Conservation (phyloP, 2,888 invertebrate genomes). For the Matsumyia berberina region DNA sequence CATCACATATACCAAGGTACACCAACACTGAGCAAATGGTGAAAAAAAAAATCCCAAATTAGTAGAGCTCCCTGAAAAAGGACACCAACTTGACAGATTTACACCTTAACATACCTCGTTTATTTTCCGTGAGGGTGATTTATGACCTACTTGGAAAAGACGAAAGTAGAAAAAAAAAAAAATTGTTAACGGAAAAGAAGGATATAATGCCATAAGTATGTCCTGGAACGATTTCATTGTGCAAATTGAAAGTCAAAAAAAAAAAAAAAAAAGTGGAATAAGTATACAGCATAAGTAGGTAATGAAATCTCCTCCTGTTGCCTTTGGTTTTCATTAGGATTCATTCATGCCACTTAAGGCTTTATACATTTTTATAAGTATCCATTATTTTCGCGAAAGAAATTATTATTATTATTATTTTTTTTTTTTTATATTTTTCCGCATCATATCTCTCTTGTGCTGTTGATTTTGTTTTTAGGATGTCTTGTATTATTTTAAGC, state of each 20-base stretch:
- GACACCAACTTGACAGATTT: constrained; percentile 77
- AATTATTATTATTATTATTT: constrained; percentile 12
- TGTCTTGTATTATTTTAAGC: constrained; percentile 1
- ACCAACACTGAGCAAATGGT: neutral
- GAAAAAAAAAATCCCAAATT: constrained; percentile 68
- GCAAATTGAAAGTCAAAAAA: constrained; percentile 75
- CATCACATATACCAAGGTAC: constrained; percentile 50
- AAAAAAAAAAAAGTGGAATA: constrained; percentile 56
- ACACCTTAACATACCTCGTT: constrained; percentile 76
- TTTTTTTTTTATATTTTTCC: constrained; percentile 15
- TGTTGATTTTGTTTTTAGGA: constrained; percentile 5
- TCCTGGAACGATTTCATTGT: constrained; percentile 75
- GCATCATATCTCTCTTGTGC: constrained; percentile 17
- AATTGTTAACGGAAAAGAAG: constrained; percentile 36
- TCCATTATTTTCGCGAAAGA: constrained; percentile 42
- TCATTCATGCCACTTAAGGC: constrained; percentile 71
- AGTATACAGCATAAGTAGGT: constrained; percentile 64
- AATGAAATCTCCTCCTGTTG: constrained; percentile 72
- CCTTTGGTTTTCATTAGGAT: constrained; percentile 73
- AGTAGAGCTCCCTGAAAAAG: constrained; percentile 75
- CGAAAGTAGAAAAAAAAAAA: constrained; percentile 31
- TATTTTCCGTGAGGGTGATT: constrained; percentile 76
- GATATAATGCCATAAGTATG: constrained; percentile 76
- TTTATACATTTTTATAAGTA: constrained; percentile 66
- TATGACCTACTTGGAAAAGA: constrained; percentile 69